Evolutionary conservation across 2,797 vertebrate genomes (phyloP), one percentile per base, ranked within the genome.

Genomic region (Lateolabrax maculatus): DNA sequence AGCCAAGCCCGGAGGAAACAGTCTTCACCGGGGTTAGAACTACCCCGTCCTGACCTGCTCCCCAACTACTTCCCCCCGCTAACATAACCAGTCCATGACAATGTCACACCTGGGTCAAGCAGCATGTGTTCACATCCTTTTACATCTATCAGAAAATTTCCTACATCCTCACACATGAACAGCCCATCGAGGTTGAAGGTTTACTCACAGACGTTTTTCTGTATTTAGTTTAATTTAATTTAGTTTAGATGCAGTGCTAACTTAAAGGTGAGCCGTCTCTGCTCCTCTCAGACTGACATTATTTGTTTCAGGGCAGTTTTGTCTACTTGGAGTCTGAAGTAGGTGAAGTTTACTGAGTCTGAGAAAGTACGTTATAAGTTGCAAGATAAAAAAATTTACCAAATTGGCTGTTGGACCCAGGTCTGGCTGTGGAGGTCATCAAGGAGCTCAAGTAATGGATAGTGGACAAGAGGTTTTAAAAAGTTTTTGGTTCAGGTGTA

Each of bases 1-100:
- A 94, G 88, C 88, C 93, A 94, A 53, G 77, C 84, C 71, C 80
- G 89, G 80, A 94, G 86, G 92, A 95, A 93, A 23, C 82, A 74
- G 71, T 86, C 92, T 18, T 46, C 82, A 57, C 64, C 81, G 60
- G 94, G 94, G 94, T 95, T 86, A 90, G 92, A 85, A 48, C 10
- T 57, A 3, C 86, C 84, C 87, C 51, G 25, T 48, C 64, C 76
- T 53, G 27, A 53, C 53, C 43, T 61, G 62, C 80, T 25, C 21
- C 34, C 58, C 53, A 13, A 46, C 67, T 51, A 31, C 56, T 51
- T 25, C 48, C 44, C 64, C 16, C 4, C n/a, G 37, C 73, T 88
- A 91, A 89, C 77, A 66, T 48, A 46, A 63, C 44, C 18, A 46
- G 51, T 48, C 15, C 12, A 4, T 77, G 7, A 46, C n/a, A 16